Conservation (phyloP, 2,888 invertebrate genomes). For the Elmis aenea region DNA sequence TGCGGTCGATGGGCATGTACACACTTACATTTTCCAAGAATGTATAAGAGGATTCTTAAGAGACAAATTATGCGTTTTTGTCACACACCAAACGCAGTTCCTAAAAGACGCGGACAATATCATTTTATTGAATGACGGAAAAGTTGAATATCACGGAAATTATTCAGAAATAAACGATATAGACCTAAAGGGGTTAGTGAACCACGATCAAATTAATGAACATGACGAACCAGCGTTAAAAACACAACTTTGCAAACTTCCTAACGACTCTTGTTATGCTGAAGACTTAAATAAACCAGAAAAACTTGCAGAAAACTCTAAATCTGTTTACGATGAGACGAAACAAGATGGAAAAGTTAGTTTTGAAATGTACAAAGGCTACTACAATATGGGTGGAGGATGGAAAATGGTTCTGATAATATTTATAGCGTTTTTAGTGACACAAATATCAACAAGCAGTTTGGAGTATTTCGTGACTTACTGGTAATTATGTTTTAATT, state of each 20-base stretch:
- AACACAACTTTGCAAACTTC: too few species aligned
- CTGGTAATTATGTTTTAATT: slow-evolving; percentile 29
- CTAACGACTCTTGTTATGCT: too few species aligned
- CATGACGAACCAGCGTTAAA: neutral
- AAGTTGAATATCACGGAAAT: slow-evolving; percentile 37
- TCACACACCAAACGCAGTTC: slow-evolving; percentile 4
- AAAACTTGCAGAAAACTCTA: slow-evolving; percentile 21
- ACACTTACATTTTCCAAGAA: slow-evolving; percentile 63
- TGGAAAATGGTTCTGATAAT: slow-evolving; percentile 23
- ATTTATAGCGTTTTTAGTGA: slow-evolving; percentile 24
- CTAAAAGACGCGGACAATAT: slow-evolving; percentile 2
- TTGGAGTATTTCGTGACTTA: slow-evolving; percentile 30
- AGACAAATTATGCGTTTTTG: slow-evolving; percentile 6
- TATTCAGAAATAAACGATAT: slow-evolving; percentile 51
- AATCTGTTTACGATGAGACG: slow-evolving; percentile 32
- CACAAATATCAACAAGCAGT: slow-evolving; percentile 26
- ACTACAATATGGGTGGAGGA: slow-evolving; percentile 32
- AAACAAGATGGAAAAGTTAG: slow-evolving; percentile 30
- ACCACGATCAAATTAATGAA: slow-evolving; percentile 2
- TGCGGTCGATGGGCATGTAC: slow-evolving; percentile 57
- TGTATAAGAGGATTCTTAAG: slow-evolving; percentile 40
- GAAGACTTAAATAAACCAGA: neutral
- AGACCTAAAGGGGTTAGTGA: slow-evolving; percentile 60
- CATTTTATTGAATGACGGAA: slow-evolving; percentile 21
- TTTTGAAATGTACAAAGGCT: slow-evolving; percentile 30